These are phyloP conservation scores for Echiichthys vipera DNA, from an alignment of 2,797 vertebrate genomes.

Conservation along the genomic window DNA sequence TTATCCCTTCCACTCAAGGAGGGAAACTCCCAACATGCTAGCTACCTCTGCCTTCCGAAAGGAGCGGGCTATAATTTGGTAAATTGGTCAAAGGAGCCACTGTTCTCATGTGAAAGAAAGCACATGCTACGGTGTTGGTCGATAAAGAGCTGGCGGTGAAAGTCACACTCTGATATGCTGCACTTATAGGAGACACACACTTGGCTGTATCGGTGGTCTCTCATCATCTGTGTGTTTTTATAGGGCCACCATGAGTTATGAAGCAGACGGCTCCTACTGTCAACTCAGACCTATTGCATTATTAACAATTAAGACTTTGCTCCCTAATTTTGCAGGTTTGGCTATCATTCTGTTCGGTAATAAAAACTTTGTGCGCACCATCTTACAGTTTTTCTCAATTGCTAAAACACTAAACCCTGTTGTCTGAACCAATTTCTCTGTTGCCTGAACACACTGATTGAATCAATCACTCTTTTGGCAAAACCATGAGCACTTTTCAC, in stretches of 20 bases:
- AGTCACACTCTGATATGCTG: slow-evolving; percentile 10
- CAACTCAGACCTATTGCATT: slow-evolving; percentile 7
- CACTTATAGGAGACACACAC: not conserved
- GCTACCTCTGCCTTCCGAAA: slow-evolving; percentile 50
- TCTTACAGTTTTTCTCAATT: too few species aligned
- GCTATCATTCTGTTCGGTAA: not conserved
- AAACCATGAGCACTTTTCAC: too few species aligned
- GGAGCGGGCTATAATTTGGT: slow-evolving; percentile 60
- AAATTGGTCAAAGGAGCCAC: slow-evolving; percentile 61
- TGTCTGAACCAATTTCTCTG: too few species aligned
- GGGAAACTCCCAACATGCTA: slow-evolving; percentile 59
- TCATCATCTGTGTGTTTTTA: slow-evolving; percentile 10
- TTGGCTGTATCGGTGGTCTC: not conserved
- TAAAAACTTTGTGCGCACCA: not conserved
- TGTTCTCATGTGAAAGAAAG: slow-evolving; percentile 69
- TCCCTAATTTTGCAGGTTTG: not conserved
- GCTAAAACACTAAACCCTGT: too few species aligned
- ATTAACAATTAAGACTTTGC: not conserved
- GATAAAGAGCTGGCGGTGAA: slow-evolving; percentile 30
- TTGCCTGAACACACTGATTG: too few species aligned
- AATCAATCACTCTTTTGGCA: too few species aligned
- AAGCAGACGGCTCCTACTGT: not conserved
- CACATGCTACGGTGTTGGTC: slow-evolving; percentile 47
- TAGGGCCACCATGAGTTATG: slow-evolving; percentile 19
- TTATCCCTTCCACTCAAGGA: slow-evolving; percentile 26